Conservation (phyloP, 2,113 vertebrate genomes). For the Melierax canorus region DNA sequence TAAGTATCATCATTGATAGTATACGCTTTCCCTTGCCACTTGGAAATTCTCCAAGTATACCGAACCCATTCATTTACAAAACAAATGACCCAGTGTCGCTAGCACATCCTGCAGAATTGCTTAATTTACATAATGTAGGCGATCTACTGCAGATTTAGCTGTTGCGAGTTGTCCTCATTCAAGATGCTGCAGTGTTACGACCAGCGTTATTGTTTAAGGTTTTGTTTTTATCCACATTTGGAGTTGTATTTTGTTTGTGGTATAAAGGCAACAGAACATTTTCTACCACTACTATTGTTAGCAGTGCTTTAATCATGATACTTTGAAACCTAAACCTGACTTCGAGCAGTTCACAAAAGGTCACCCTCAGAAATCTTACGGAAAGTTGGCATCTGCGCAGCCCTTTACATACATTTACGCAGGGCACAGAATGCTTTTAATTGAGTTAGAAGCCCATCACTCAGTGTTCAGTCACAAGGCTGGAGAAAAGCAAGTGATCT, state of each 20-base stretch:
- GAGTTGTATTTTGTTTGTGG: not conserved
- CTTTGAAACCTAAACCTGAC: not conserved
- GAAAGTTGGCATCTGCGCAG: not conserved
- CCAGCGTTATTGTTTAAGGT: not conserved
- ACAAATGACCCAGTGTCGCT: rapidly evolving
- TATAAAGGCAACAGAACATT: not conserved
- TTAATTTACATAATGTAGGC: not conserved
- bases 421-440: not conserved
- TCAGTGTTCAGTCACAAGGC: not conserved
- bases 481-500: not conserved
- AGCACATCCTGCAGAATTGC: not conserved
- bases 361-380: not conserved
- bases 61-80: not conserved
- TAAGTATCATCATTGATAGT: rapidly evolving
- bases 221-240: not conserved
- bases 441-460: not conserved
- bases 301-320: not conserved
- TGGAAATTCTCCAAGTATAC: not conserved
- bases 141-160: not conserved
- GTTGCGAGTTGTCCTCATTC: not conserved
- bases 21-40: not conserved
- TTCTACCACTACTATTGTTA: not conserved
- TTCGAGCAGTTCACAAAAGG: not conserved
- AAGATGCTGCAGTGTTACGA: rapidly evolving
- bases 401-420: not conserved